Evolutionary conservation across 2,797 vertebrate species (phyloP), one percentile per base, ranked within the genome.

Genomic region (Myotis pilosus): DNA sequence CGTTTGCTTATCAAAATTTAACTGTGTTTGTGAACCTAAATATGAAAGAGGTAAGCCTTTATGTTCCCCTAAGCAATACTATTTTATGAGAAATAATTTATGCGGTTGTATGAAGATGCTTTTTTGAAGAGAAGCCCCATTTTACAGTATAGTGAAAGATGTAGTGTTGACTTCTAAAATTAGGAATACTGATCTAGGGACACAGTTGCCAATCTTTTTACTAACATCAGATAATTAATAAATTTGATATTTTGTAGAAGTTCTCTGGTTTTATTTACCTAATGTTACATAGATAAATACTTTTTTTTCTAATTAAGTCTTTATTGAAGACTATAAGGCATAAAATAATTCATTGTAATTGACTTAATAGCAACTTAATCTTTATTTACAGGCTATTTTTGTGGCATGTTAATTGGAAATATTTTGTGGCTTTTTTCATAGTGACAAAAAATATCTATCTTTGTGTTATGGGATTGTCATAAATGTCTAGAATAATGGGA

Each of bases 341-440:
- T 81, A 62, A 91, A 91, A 53, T 47, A 87, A 66, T 80, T 86
- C 13, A 41, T 41, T 92, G 23, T 89, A 69, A 51, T 55, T 95
- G 64, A 47, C 47, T 82, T 86, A 88, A 72, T 82, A 44, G 33
- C 30, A 95, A 68, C 12, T 57, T 68, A 68, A 47, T 76, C 51
- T 92, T 66, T 69, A 76, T 41, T 87, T 91, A 8, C 16, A 89
- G 28, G 17, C 41, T 79, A 28, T 53, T 94, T 92, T 90, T 95
- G 81, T 93, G 47, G 57, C 33, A 60, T 75, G 19, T 47, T 57
- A 75, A 71, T 84, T 87, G 92, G 19, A 36, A 79, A 74, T n/a
- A 38, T 44, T 36, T 91, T 79, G 11, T 79, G 23, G 7, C 11
- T 25, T 69, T 92, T 83, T 81, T 89, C n/a, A 64, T 66, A 8